Base-by-base conservation (phyloP, 2,113 vertebrate species). In the Podarcis raffonei region DNA sequence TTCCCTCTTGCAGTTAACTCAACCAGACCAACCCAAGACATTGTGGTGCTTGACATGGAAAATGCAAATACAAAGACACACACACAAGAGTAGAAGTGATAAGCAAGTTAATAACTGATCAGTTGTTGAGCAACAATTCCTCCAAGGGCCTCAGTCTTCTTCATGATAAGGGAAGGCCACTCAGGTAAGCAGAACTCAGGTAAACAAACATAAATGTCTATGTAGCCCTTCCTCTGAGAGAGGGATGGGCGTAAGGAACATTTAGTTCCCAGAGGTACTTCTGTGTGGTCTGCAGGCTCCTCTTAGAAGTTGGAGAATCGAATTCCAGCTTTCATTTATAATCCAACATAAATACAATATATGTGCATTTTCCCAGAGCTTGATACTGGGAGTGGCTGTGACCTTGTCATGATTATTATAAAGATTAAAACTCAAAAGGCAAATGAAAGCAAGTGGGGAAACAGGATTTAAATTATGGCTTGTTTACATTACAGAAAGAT, bases 311-410 rank as follows among this genome's bases (percentile, higher is more conserved):
- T 39, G 30, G 27, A 66, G 57, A 85, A 66, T 25, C 15, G 9
- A 86, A 66, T 32, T 15, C 30, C 37, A 78, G 62, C 27, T 68
- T 78, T 66, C 62, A 86, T 86, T 86, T 32, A 32, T 48, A 86
- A 86, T 48, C 75, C 37, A 68, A 68, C 37, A 79, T 86, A 79
- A 78, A 86, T 68, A 77, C 27, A 30, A 48, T 83, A 27, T 22
- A 32, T 53, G 39, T 79, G 57, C 37, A 86, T 18, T 78, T 86
- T 69, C 85, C 27, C 59, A 86, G 37, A 65, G 85, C 42, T 86
- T 68, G 27, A 78, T 78, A 68, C 37, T 42, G 74, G 59, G 37
- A 86, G 57, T 32, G 37, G 48, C 20, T 68, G 75, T 78, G 37
- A 86, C 37, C 37, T 76, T 86, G 75, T 68, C 85, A 68, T 12